phyloP scores from a whole-genome alignment of 2,888 invertebrate genomes.

The Agrochola litura region DNA sequence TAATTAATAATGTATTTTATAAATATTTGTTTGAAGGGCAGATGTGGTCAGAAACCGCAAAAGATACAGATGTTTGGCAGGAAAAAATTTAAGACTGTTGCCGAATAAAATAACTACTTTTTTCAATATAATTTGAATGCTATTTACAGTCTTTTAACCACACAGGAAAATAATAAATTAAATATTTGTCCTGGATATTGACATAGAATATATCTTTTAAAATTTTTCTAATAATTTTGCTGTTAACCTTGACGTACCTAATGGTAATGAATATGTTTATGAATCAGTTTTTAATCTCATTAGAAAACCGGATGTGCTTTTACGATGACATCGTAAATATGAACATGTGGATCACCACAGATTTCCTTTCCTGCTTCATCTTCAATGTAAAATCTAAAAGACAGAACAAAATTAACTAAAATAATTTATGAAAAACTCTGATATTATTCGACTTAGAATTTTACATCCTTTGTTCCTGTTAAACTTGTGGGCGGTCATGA shows the following conservation, averaged over 20 bases:
- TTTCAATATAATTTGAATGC: background rate
- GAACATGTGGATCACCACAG: slow-evolving; percentile 21
- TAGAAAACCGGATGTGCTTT: slow-evolving; percentile 26
- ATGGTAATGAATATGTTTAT: background rate
- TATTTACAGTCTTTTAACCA: background rate
- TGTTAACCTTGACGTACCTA: slow-evolving; percentile 7
- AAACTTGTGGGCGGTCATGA: background rate
- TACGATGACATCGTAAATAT: slow-evolving; percentile 12
- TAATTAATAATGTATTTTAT: background rate
- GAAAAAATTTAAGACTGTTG: background rate
- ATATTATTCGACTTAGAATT: background rate
- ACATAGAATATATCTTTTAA: background rate
- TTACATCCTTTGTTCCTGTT: background rate
- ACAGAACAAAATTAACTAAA: background rate
- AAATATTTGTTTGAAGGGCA: background rate
- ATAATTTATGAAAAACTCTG: background rate
- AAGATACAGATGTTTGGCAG: background rate
- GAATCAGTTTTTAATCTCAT: slow-evolving; percentile 17
- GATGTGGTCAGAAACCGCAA: too few species aligned
- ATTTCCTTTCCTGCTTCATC: background rate
- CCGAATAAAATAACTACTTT: background rate
- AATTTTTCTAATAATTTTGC: background rate
- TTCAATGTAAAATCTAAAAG: background rate
- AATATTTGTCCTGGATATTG: background rate
- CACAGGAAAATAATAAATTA: slow-evolving; percentile 3